Evolutionary conservation across 2,888 invertebrate genomes (phyloP).

Genomic region (Monochamus alternatus): DNA sequence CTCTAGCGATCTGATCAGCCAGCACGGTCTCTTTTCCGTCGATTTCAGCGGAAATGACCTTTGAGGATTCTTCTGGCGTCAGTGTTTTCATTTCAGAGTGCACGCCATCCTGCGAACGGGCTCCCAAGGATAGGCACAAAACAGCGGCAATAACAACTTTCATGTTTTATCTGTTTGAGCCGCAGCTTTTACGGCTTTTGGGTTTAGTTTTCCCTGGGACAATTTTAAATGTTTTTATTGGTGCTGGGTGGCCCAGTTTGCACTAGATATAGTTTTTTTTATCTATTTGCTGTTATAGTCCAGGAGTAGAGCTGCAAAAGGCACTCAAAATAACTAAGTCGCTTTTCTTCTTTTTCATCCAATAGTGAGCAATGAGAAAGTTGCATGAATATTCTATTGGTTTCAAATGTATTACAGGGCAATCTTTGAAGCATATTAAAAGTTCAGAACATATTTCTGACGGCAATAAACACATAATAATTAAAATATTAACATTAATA

Average conservation of each 20-base stretch:
- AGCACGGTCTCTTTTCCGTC: slow-evolving; percentile 43
- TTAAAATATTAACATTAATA: too few species aligned
- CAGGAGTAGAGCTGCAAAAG: not conserved
- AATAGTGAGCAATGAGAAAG: too few species aligned
- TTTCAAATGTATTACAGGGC: too few species aligned
- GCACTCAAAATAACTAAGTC: not conserved
- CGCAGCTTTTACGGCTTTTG: not conserved
- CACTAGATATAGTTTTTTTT: not conserved
- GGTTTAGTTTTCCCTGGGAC: not conserved
- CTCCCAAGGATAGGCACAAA: slow-evolving; percentile 19
- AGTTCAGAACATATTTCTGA: too few species aligned
- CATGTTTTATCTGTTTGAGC: slow-evolving; percentile 39
- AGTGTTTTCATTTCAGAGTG: slow-evolving; percentile 42
- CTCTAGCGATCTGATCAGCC: slow-evolving; percentile 35
- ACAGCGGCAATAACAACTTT: slow-evolving; percentile 33
- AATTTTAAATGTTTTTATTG: not conserved
- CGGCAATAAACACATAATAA: too few species aligned
- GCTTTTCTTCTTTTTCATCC: too few species aligned
- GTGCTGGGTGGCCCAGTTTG: not conserved
- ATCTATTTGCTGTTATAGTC: slow-evolving; percentile 1
- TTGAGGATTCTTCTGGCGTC: slow-evolving; percentile 35
- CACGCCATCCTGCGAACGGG: not conserved
- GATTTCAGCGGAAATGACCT: slow-evolving; percentile 27
- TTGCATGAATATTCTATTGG: too few species aligned
- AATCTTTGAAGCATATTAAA: too few species aligned